Percentiles rank a stretch among this genome's conserved stretches.
Conservation (phyloP, 2,888 invertebrate species). For the Trissolcus brochymenae region DNA sequence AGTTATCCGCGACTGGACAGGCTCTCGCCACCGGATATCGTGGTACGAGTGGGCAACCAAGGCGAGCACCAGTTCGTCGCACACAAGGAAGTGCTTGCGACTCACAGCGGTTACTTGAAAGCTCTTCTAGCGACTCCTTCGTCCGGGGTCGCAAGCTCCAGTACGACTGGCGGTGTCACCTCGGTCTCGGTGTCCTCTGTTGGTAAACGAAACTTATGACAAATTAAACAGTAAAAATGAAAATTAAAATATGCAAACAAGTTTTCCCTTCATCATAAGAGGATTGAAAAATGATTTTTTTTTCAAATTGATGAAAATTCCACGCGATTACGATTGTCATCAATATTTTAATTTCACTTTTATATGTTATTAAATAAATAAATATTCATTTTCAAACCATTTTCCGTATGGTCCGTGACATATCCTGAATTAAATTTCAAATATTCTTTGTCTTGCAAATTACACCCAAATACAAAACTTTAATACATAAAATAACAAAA, state of each 20-base stretch:
- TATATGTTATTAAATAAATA: no score
- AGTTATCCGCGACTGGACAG: conserved; percentile 69
- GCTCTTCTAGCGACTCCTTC: conserved; percentile 78
- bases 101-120: conserved; percentile 85
- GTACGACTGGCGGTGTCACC: conserved; percentile 61
- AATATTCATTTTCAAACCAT: no score
- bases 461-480: no score
- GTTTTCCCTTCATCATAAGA: no score
- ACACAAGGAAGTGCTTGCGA: conserved; percentile 81
- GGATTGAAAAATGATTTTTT: no score
- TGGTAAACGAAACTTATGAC: conserved; percentile 66
- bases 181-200: conserved; percentile 73
- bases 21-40: conserved; percentile 80
- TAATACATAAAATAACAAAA: no score
- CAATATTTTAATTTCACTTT: no score
- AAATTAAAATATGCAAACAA: not conserved
- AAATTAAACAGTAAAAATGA: not conserved
- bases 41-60: conserved; percentile 81
- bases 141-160: conserved; percentile 10
- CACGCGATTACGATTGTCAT: no score
- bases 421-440: no score
- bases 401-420: no score
- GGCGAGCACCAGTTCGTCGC: conserved; percentile 82
- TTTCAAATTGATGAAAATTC: no score
- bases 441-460: no score